Base-by-base conservation (phyloP, 2,888 invertebrate species). In the Phrixothrix hirtus region DNA sequence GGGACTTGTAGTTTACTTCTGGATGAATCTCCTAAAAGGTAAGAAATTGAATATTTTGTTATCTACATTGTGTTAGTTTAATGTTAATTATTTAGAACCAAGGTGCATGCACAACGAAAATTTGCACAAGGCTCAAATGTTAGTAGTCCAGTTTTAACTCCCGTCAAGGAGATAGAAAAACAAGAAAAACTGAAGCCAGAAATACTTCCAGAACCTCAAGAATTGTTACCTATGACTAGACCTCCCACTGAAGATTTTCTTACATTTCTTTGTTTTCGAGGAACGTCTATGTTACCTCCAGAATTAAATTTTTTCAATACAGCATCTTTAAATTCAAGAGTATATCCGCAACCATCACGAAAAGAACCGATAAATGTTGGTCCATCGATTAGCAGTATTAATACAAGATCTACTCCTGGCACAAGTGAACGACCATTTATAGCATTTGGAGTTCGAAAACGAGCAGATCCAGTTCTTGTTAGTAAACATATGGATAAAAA, bases 191-290 rank as follows among this genome's bases (percentile, higher is more conserved):
- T 72, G 30, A 65, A 62, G 25, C 61, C 65, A 13, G 70, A 70
- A 56, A 64, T 69, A 9, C 75, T 81, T 39, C 81, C 83, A 17
- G 73, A 75, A 59, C 73, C 75, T n/a, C 81, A 81, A 27, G 85
- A 85, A 64, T 76, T 85, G 57, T 77, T 85, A 63, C 82, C 84
- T 26, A 81, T 80, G 59, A 85, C 85, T 68, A 79, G 88, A 63
- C 89, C 91, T 14, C 88, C 88, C 68, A 89, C 92, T 1, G 90
- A 91, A 77, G 92, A 92, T 72, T 92, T 92, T 69, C 74, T 92
- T 32, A 91, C 90, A 38, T 92, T 89, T 75, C 78, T 92, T 10
- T 92, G 92, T 73, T 87, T 89, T 67, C 81, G 92, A 72, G 88
- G 91, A 26, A 88, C 89, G 13, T 79, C 85, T 5, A 81, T 86